Evolutionary conservation across 2,113 vertebrate genomes (phyloP).

Genomic region (Guaruba guarouba): DNA sequence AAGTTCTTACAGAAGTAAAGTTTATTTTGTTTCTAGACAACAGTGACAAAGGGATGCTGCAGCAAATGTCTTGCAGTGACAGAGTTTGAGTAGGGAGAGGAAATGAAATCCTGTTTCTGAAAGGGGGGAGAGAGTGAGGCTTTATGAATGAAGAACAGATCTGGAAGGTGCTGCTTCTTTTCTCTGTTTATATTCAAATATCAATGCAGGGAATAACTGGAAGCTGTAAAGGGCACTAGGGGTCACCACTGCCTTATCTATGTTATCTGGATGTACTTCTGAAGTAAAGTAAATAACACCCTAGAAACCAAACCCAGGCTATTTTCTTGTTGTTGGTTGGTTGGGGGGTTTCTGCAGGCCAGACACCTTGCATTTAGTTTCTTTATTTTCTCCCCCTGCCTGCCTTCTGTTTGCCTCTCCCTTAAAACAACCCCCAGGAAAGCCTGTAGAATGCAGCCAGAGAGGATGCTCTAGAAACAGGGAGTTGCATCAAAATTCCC

Average conservation of each 20-base stretch:
- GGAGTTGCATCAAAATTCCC: not conserved
- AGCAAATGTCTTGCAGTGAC: not conserved
- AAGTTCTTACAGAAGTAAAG: not conserved
- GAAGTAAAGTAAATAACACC: not conserved
- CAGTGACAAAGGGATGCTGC: not conserved
- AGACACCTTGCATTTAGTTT: not conserved
- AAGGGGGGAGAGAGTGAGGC: not conserved
- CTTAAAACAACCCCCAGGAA: not conserved
- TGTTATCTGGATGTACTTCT: constrained; percentile 31
- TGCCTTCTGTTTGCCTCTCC: not conserved
- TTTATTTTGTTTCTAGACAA: constrained; percentile 17
- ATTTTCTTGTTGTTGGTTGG: not conserved
- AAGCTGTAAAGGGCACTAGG: constrained; percentile 56
- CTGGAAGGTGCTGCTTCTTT: not conserved
- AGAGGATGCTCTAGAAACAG: not conserved
- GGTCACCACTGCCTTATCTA: constrained; percentile 50
- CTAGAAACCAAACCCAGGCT: not conserved
- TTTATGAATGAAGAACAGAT: not conserved
- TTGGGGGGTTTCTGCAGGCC: not conserved
- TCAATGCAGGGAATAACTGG: not conserved
- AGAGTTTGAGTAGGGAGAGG: not conserved
- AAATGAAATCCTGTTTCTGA: constrained; percentile 14
- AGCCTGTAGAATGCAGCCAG: not conserved
- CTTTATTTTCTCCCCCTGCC: not conserved
- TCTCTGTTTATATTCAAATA: not conserved